Evolutionary conservation across 2,113 vertebrate genomes (phyloP).

Genomic region (Esox niger): DNA sequence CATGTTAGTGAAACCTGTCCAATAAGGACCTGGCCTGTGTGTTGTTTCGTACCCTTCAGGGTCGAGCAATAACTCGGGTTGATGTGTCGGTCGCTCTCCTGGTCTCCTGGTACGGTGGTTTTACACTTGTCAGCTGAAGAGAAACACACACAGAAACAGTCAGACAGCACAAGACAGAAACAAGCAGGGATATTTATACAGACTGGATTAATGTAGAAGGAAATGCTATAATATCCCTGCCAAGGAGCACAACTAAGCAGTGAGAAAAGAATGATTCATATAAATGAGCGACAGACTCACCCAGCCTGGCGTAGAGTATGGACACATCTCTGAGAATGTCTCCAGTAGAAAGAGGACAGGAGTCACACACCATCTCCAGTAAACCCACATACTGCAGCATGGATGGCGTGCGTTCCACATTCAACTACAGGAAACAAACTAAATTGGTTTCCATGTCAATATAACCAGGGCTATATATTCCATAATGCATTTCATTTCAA

Average conservation of each 20-base stretch:
- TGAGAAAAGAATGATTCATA: neutral
- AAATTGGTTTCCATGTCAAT: too few relatives aligned
- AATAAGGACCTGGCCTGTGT: neutral
- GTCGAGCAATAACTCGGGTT: conserved; percentile 58
- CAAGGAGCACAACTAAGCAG: neutral
- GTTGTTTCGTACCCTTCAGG: conserved; percentile 64
- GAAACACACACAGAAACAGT: neutral
- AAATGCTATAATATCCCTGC: neutral
- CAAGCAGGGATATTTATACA: too few relatives aligned
- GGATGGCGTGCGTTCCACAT: conserved; percentile 59
- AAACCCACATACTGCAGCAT: conserved; percentile 75
- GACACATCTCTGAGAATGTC: conserved; percentile 74
- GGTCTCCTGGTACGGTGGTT: conserved; percentile 33
- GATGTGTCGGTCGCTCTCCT: conserved; percentile 43
- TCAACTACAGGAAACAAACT: conserved; percentile 38
- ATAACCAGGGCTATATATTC: too few relatives aligned
- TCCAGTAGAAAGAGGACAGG: conserved; percentile 52
- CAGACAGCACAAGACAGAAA: neutral
- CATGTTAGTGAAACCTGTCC: too few relatives aligned
- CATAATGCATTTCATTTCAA: too few relatives aligned
- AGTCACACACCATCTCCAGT: conserved; percentile 68
- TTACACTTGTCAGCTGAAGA: conserved; percentile 70
- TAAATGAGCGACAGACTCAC: conserved; percentile 43
- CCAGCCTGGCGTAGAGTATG: conserved; percentile 69
- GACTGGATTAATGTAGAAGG: neutral